Evolutionary conservation across 2,113 vertebrate species (phyloP), one percentile per base, ranked within the genome.

Genomic region (Micronycteris hirsuta): DNA sequence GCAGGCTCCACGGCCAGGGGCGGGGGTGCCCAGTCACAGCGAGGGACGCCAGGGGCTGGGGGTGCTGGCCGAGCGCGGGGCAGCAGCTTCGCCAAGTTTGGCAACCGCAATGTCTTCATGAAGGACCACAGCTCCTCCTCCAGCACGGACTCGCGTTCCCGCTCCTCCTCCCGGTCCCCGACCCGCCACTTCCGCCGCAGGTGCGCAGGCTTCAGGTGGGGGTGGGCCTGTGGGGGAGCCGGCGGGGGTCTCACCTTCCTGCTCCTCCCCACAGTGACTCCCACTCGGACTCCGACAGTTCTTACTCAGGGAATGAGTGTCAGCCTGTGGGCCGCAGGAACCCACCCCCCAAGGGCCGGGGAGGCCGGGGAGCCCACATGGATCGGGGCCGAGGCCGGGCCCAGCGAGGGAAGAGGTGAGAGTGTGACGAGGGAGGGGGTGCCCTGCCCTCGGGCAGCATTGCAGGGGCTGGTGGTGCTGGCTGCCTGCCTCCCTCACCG

Each of bases 21-120:
- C 11, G 96, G 97, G 49, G 96, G 96, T 58, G 91, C 97, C 31
- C 98, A 98, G 93, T 96, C 98, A 65, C 97, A 98, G 91, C 96
- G 98, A 38, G 97, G 97, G 96, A 94, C 97, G 0, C 97, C 96
- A 0, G 96, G 97, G 58, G 96, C 96, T 31, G 96, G 95, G 80
- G 97, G 97, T 47, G 96, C 97, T 36, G 90, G 96, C 84, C 94
- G 99, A 97, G 92, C 98, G 97, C 97, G 97, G 22, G 96, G 97
- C 73, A 94, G 91, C 93, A 96, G 97, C 94, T 98, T 98, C 38
- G 89, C 98, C 88, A 98, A 99, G 93, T 98, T 99, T 54, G 99
- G 99, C 33, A 98, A 99, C 92, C 98, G 99, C 70, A 99, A 99
- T 65, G 99, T 99, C 54, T 99, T 99, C 98, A 99, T 98, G 97